A percentile compares a stretch with the other conserved stretches of the same genome.
Evolutionary conservation across 2,888 invertebrate genomes (phyloP).

Genomic region (Campoplex capitator): DNA sequence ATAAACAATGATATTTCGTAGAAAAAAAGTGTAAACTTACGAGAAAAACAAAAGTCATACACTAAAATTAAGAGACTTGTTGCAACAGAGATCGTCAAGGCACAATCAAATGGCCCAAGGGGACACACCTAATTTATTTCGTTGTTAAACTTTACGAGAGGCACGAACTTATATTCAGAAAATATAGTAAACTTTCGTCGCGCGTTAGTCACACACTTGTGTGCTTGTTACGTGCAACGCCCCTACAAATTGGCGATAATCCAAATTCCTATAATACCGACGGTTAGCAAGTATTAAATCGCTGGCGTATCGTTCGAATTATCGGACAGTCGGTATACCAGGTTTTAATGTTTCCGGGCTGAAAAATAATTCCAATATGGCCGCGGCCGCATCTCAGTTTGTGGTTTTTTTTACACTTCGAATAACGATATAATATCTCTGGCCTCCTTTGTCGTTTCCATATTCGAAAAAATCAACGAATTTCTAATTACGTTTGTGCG

Average conservation of each 20-base stretch:
- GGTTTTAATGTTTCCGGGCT: too few species aligned
- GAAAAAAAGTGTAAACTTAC: background rate
- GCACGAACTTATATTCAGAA: constrained; percentile 33
- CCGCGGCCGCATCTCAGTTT: background rate
- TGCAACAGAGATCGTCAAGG: background rate
- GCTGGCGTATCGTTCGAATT: background rate
- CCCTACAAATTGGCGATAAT: background rate
- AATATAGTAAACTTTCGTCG: constrained; percentile 36
- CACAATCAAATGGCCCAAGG: constrained; percentile 38
- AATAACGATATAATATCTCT: background rate
- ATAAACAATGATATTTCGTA: background rate
- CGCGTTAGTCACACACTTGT: constrained; percentile 51
- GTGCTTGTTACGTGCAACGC: constrained; percentile 12
- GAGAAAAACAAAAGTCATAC: constrained; percentile 3
- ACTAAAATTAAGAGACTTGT: background rate
- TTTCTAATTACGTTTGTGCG: too few species aligned
- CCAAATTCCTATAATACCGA: background rate
- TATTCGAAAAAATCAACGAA: background rate
- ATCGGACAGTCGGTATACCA: background rate
- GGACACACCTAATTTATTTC: constrained; percentile 60
- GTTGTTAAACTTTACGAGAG: constrained; percentile 54
- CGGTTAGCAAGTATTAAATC: background rate
- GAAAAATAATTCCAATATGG: background rate
- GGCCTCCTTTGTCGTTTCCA: background rate
- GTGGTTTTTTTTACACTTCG: background rate